Conservation (phyloP, 2,888 invertebrate species). For the Prenolepis imparis region DNA sequence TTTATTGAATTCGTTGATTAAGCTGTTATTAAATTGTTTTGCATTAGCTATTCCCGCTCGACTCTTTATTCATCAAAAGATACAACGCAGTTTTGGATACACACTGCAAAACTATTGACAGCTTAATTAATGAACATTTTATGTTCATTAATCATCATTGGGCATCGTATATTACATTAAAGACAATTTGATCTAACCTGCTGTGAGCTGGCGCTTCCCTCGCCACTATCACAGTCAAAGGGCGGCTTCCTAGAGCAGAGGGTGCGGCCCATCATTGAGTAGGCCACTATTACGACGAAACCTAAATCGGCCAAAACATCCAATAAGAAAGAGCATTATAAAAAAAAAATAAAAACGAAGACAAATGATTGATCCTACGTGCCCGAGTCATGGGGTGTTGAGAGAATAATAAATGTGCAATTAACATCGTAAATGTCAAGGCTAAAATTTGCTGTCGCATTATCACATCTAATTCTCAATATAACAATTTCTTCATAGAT, state of each 20-base stretch:
- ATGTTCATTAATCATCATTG: background rate
- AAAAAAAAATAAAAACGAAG: background rate
- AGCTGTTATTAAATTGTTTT: too few relatives aligned
- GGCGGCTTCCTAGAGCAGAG: constrained; percentile 91
- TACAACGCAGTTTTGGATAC: background rate
- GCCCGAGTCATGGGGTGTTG: background rate
- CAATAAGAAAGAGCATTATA: background rate
- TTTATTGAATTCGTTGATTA: too few relatives aligned
- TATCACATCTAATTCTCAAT: background rate
- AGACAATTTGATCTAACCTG: constrained; percentile 86
- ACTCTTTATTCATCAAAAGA: background rate
- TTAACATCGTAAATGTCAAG: constrained; percentile 1
- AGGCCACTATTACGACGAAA: constrained; percentile 89
- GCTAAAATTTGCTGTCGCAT: background rate
- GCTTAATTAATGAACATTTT: background rate
- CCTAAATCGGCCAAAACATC: constrained; percentile 86
- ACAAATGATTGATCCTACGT: background rate
- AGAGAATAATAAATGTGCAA: background rate
- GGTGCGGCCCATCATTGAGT: constrained; percentile 91
- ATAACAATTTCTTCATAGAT: background rate
- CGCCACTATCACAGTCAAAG: constrained; percentile 88
- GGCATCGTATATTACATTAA: background rate
- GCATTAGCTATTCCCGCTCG: background rate
- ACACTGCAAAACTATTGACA: background rate
- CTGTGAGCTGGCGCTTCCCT: constrained; percentile 89